These are phyloP conservation scores for Ptychoptera albimana DNA, from an alignment of 2,888 invertebrate species.

Conservation along the genomic window DNA sequence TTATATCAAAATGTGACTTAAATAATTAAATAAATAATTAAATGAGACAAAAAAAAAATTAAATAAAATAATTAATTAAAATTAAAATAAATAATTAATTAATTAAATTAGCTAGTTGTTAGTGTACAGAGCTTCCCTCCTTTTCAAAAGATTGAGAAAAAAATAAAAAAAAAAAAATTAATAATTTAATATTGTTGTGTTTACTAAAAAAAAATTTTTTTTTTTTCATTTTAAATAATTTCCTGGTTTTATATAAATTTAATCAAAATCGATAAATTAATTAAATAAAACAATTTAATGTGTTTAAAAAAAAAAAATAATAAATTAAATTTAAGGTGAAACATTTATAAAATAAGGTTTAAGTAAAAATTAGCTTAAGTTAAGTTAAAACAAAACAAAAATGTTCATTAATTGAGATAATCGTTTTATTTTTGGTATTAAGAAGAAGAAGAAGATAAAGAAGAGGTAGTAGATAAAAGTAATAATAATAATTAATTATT, in stretches of 20 bases:
- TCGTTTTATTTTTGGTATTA: no score
- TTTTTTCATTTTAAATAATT: neutral
- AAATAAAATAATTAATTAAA: no score
- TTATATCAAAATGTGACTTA: no score
- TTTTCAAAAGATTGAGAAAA: slow-evolving; percentile 1
- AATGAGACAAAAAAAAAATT: no score
- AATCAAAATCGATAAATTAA: neutral
- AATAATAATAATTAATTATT: neutral
- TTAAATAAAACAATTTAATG: slow-evolving; percentile 1
- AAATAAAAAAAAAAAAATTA: neutral
- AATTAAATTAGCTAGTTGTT: no score
- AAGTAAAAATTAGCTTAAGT: neutral
- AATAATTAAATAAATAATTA: no score
- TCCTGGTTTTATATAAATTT: no score
- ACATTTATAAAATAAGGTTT: neutral
- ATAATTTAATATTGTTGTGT: neutral
- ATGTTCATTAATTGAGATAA: neutral
- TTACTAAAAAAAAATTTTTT: neutral
- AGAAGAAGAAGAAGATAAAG: no score
- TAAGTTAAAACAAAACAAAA: neutral
- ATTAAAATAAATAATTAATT: no score
- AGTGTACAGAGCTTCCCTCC: neutral
- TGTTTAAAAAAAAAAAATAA: neutral
- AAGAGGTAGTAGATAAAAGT: neutral
- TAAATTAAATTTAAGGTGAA: neutral